Conservation (phyloP, 2,797 vertebrate genomes). For the Poecile montanus region DNA sequence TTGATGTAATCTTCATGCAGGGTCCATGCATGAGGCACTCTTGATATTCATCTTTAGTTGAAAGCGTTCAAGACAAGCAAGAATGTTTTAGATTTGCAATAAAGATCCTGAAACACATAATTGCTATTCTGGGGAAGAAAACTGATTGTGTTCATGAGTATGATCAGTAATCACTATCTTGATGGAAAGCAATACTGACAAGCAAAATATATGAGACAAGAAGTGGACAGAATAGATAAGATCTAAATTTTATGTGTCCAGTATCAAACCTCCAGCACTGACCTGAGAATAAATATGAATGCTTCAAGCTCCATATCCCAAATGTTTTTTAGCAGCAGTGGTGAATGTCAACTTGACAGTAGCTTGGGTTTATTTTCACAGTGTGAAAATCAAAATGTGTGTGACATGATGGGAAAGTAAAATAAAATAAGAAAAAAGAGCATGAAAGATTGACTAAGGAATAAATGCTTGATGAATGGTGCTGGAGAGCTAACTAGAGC, state of each 20-base stretch:
- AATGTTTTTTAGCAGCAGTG: not conserved
- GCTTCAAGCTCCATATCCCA: not conserved
- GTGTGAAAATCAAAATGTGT: not conserved
- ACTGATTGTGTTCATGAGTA: not conserved
- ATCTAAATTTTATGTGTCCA: not conserved
- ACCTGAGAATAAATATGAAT: not conserved
- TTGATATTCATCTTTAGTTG: not conserved
- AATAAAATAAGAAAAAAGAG: not conserved
- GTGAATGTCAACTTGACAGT: not conserved
- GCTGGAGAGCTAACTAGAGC: not conserved
- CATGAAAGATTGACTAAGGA: not conserved
- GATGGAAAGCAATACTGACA: not conserved
- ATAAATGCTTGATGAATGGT: not conserved
- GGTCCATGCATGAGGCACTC: not conserved
- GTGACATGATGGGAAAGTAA: not conserved
- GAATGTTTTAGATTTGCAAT: not conserved
- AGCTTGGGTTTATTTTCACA: not conserved
- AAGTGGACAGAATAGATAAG: not conserved
- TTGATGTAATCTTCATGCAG: not conserved
- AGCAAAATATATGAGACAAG: not conserved
- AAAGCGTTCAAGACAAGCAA: not conserved
- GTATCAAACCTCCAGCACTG: not conserved
- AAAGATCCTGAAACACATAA: not conserved
- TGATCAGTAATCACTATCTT: not conserved
- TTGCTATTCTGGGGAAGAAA: not conserved